Percentiles rank a stretch among this genome's conserved stretches.
phyloP scores from a whole-genome alignment of 2,797 vertebrate genomes.

The Phrynocephalus forsythii region DNA sequence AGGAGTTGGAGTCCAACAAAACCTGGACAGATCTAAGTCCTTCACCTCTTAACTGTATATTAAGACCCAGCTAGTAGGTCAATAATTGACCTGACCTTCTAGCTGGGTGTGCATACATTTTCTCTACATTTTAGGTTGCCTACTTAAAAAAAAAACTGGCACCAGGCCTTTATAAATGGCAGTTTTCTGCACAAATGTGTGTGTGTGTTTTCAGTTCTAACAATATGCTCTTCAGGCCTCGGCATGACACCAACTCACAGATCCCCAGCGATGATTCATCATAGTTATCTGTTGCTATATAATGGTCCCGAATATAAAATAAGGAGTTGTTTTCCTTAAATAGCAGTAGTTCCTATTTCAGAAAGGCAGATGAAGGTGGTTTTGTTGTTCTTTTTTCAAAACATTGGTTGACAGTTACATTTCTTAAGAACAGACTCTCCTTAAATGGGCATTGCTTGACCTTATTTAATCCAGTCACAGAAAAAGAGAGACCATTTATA shows the following conservation, averaged over 20 bases:
- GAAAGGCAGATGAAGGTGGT: conserved; percentile 25
- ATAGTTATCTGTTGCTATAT: not conserved
- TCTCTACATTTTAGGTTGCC: not conserved
- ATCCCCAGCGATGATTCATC: conserved; percentile 10
- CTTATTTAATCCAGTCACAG: conserved; percentile 13
- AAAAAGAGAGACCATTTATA: not conserved
- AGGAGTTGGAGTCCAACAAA: not conserved
- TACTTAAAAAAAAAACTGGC: not conserved
- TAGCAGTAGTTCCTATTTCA: not conserved
- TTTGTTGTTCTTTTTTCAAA: conserved; percentile 8
- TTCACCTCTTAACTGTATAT: not conserved
- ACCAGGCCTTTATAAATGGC: not conserved
- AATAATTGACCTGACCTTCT: not conserved
- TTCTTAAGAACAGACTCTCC: conserved; percentile 16
- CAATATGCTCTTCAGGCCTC: not conserved
- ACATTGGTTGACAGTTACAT: conserved; percentile 5
- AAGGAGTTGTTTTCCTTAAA: conserved; percentile 11
- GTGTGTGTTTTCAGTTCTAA: not conserved
- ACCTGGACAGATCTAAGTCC: not conserved
- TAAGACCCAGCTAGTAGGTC: too few species aligned
- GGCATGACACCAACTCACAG: not conserved
- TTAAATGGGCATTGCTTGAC: conserved; percentile 21
- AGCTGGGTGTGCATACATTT: not conserved
- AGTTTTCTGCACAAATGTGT: not conserved
- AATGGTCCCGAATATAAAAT: conserved; percentile 13